These are phyloP conservation scores for Rhopalosiphum maidis DNA, from an alignment of 1,140 invertebrate genomes.

Conservation along the genomic window DNA sequence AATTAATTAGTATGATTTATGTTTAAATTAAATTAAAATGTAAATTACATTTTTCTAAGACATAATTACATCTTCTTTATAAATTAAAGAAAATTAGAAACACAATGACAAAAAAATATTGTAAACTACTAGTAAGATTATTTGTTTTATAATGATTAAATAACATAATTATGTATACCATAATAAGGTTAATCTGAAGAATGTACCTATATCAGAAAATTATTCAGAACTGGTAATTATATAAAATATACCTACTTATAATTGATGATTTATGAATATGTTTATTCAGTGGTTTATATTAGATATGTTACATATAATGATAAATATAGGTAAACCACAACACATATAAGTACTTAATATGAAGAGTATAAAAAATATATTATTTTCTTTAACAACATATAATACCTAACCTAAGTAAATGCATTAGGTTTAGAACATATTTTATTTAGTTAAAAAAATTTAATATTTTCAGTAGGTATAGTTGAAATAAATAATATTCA, in stretches of 20 bases:
- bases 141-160: background rate
- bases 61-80: background rate
- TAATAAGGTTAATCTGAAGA: conserved; percentile 1
- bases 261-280: background rate
- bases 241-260: background rate
- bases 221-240: background rate
- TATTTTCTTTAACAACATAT: background rate
- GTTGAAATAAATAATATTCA: background rate
- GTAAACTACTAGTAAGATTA: background rate
- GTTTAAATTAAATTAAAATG: background rate
- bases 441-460: too few species aligned
- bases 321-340: background rate
- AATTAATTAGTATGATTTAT: background rate
- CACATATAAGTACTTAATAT: background rate
- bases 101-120: background rate
- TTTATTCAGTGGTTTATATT: background rate
- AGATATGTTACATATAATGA: background rate
- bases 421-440: too few species aligned
- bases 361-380: background rate
- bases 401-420: too few species aligned
- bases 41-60: background rate
- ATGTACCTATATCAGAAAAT: background rate
- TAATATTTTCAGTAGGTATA: background rate
- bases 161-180: too few species aligned
- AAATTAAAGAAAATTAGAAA: background rate